A percentile compares a stretch with the other conserved stretches of the same genome.
Evolutionary conservation across 2,113 vertebrate species (phyloP).

Genomic region (Lonchura striata): DNA sequence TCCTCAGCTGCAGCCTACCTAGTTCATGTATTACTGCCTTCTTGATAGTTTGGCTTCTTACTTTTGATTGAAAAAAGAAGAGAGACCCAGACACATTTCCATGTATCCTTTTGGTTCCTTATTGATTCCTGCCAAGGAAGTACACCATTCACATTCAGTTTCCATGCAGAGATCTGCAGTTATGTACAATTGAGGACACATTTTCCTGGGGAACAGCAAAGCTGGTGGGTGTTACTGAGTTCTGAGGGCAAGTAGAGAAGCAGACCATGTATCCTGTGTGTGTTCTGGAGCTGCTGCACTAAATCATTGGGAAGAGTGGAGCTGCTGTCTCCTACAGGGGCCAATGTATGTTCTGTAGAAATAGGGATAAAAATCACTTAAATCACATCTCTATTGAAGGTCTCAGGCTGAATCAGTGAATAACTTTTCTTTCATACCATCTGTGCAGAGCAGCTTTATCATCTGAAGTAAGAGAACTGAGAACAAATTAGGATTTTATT

Average conservation of each 20-base stretch:
- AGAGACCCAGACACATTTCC: neutral
- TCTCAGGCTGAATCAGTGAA: neutral
- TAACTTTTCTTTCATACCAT: neutral
- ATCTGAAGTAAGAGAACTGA: neutral
- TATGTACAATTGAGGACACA: neutral
- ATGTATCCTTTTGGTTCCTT: neutral
- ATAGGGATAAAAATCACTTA: neutral
- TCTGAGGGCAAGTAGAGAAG: neutral
- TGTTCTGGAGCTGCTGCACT: neutral
- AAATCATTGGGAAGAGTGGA: neutral
- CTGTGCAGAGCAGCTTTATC: neutral
- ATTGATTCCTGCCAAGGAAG: neutral
- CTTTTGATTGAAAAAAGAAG: neutral
- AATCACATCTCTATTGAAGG: neutral
- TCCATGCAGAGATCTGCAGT: neutral
- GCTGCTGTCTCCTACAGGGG: neutral
- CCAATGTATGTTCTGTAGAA: neutral
- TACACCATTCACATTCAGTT: neutral
- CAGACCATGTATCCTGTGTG: rapidly evolving
- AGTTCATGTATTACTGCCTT: neutral
- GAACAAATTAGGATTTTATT: neutral
- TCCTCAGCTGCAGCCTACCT: neutral
- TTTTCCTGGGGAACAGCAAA: neutral
- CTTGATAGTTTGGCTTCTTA: neutral
- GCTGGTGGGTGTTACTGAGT: neutral